Evolutionary conservation across 2,888 invertebrate genomes (phyloP).

Genomic region (Idaea aversata): DNA sequence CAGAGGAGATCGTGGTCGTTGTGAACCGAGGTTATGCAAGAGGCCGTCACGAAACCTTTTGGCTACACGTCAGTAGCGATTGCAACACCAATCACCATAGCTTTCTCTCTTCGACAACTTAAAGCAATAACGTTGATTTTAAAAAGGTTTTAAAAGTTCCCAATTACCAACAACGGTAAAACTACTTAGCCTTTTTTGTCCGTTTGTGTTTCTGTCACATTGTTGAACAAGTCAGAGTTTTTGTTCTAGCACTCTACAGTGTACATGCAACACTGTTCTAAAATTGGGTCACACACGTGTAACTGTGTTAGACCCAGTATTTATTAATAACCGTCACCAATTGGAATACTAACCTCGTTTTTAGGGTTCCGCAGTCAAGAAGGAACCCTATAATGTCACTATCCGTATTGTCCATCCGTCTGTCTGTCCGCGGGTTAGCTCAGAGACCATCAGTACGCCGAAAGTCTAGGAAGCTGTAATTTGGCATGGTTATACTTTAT

Average conservation of each 20-base stretch:
- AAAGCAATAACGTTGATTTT: background rate
- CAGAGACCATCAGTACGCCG: too few species aligned
- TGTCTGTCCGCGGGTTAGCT: too few species aligned
- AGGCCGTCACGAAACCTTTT: conserved; percentile 68
- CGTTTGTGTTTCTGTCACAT: background rate
- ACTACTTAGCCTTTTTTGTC: background rate
- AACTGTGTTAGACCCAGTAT: background rate
- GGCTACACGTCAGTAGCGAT: conserved; percentile 51
- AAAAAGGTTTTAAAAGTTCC: background rate
- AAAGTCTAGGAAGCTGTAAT: too few species aligned
- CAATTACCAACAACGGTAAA: background rate
- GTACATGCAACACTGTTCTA: conserved; percentile 11
- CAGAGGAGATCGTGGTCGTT: conserved; percentile 35
- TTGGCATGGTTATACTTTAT: too few species aligned
- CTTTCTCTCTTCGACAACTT: conserved; percentile 56
- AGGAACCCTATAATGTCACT: too few species aligned
- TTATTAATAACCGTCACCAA: background rate
- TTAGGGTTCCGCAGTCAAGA: background rate
- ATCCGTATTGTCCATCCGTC: too few species aligned
- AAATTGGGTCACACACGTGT: conserved; percentile 18
- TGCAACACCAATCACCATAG: conserved; percentile 65
- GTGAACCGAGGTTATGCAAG: conserved; percentile 62
- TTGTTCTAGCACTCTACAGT: conserved; percentile 4
- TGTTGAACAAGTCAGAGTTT: background rate
- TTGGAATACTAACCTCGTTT: background rate